Percentiles rank a stretch among this genome's conserved stretches.
Evolutionary conservation across 2,888 invertebrate species (phyloP).

Genomic region (Drymonia ruficornis): DNA sequence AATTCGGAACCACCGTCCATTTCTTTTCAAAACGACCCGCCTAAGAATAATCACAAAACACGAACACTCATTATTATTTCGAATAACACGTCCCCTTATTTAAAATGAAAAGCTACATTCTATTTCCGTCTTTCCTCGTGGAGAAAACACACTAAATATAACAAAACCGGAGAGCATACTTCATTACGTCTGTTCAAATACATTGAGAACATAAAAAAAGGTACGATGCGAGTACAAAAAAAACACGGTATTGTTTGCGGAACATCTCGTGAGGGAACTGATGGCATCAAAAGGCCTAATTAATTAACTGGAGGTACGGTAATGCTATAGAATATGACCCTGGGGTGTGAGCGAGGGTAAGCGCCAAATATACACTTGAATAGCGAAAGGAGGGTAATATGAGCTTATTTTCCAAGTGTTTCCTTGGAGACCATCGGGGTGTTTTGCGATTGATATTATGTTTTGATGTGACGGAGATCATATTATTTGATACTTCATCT

Average conservation of each 20-base stretch:
- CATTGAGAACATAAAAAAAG: constrained; percentile 32
- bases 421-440: constrained; percentile 16
- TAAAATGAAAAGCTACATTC: background rate
- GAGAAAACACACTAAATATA: constrained; percentile 5
- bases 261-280: constrained; percentile 36
- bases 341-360: constrained; percentile 41
- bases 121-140: background rate
- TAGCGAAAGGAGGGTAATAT: constrained; percentile 29
- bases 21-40: background rate
- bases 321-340: constrained; percentile 53
- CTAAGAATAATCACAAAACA: background rate
- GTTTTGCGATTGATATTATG: constrained; percentile 3
- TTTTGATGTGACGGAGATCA: constrained; percentile 10
- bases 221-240: constrained; percentile 35
- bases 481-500: constrained; percentile 7
- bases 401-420: constrained; percentile 29
- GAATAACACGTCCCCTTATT: background rate
- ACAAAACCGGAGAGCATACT: constrained; percentile 17
- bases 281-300: constrained; percentile 63
- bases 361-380: constrained; percentile 41
- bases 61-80: background rate
- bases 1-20: background rate
- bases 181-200: constrained; percentile 28
- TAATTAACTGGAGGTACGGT: constrained; percentile 67
- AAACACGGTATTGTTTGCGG: constrained; percentile 47